Base-by-base conservation (phyloP, 2,113 vertebrate species). In the Rallus limicola region DNA sequence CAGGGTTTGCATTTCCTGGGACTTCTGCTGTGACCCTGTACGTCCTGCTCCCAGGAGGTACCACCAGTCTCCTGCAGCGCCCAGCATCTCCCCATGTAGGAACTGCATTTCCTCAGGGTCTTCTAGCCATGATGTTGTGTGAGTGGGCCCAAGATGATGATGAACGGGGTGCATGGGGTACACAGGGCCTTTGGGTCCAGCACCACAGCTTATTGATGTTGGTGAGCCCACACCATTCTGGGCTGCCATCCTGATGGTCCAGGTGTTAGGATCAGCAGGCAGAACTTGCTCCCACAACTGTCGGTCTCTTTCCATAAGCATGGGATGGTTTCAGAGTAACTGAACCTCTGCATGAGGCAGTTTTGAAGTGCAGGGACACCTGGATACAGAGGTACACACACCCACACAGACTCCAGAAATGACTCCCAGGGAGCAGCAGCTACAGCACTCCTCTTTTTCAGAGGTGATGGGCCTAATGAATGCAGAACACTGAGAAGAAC, bases 51-150 rank as follows among this genome's bases (percentile, higher is more conserved):
- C 50, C 48, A 60, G 53, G 36, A 83, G 28, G 31, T 11, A 50
- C 8, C 48, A 44, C 10, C 29, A 70, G 75, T 10, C 16, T 74
- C n/a, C 76, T 75, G 76, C 0, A 0, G 44, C 40, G 48, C 63
- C 68, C 67, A 50, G 40, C 21, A 72, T 6, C 40, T 62, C 38
- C 53, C 31, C 2, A 1, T 6, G 15, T 7, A 34, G 38, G 46
- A 36, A 29, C 1, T 9, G 64, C 11, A 5, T 77, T 63, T 92
- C 36, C 44, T 29, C 9, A 28, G 38, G 14, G 10, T 64, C 28
- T 80, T 50, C 52, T 6, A 16, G 50, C 33, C 5, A 0, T 33
- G 76, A 10, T 16, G 24, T 3, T 33, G 33, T 20, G 15, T 5
- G 3, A 14, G 6, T 3, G 13, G 25, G 56, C 36, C 31, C 36